Evolutionary conservation across 2,888 invertebrate genomes (phyloP).

Genomic region (Sycophila texana): DNA sequence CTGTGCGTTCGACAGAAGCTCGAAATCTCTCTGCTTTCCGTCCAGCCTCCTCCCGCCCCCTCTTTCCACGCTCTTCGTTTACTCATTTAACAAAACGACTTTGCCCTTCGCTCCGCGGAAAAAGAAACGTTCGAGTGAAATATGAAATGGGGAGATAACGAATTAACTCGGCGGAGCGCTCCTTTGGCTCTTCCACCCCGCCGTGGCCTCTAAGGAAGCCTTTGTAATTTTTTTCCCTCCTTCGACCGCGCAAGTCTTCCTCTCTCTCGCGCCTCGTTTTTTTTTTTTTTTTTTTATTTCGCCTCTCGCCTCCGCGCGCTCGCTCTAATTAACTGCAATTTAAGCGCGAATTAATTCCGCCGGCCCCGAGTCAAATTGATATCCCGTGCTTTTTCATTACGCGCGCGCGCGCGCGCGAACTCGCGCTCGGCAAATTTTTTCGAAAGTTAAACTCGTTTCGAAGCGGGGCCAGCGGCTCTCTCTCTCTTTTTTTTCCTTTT

Average conservation of each 20-base stretch:
- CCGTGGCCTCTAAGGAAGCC: slow-evolving; percentile 43
- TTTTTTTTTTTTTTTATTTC: slow-evolving; percentile 36
- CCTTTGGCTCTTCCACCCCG: slow-evolving; percentile 27
- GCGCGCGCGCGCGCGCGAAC: background rate
- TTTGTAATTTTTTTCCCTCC: slow-evolving; percentile 52
- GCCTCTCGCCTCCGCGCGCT: slow-evolving; percentile 13
- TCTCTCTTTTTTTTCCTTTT: slow-evolving; percentile 9
- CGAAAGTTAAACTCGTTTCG: slow-evolving; percentile 54
- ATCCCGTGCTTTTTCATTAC: slow-evolving; percentile 56
- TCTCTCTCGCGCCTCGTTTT: slow-evolving; percentile 33
- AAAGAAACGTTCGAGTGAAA: slow-evolving; percentile 52
- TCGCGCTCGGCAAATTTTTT: slow-evolving; percentile 32
- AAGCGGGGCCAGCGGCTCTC: background rate
- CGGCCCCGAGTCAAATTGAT: slow-evolving; percentile 54
- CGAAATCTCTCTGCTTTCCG: slow-evolving; percentile 20
- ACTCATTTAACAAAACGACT: slow-evolving; percentile 53
- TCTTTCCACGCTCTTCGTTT: slow-evolving; percentile 38
- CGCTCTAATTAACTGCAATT: slow-evolving; percentile 58
- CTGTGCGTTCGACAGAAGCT: slow-evolving; percentile 59
- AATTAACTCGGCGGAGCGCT: slow-evolving; percentile 55
- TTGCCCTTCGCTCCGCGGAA: slow-evolving; percentile 37
- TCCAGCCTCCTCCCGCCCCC: slow-evolving; percentile 2
- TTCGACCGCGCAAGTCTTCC: slow-evolving; percentile 17
- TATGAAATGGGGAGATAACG: slow-evolving; percentile 58
- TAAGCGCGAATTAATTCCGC: slow-evolving; percentile 55